Evolutionary conservation across 2,113 vertebrate genomes (phyloP), one percentile per base, ranked within the genome.

Genomic region (Theropithecus gelada): DNA sequence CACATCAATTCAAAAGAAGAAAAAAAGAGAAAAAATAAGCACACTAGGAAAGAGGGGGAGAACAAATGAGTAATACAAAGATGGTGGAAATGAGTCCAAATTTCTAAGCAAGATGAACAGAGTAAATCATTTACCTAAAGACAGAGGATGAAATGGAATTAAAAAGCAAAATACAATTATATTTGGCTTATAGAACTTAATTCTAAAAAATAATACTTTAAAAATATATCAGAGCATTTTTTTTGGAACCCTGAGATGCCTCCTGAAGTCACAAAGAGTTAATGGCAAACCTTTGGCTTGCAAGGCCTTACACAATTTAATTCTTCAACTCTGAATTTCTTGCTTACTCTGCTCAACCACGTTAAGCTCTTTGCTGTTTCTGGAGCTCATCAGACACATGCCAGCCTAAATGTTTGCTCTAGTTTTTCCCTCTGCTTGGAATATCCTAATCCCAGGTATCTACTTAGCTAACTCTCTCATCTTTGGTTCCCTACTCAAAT

Each of bases 61-160:
- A 17, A 38, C 9, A 70, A 66, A 57, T 17, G 40, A 52, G 88
- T 52, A 82, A 35, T 57, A 30, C 20, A 86, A 73, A 93, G 16
- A 52, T 35, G 17, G 17, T 52, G 90, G 14, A 83, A 95, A 64
- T 95, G 55, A 55, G 66, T 88, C 22, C 38, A 93, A 76, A 88
- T 88, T 85, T 81, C 57, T 11, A n/a, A 76, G 76, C 23, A 30
- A 22, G 13, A 61, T 61, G 48, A 91, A 48, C 72, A 22, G 35
- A 83, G 78, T 83, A 75, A 91, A 61, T 1, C 16, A 52, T 95
- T 94, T 61, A 83, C 11, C 23, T 79, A 66, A 93, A 90, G 48
- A 92, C 17, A 83, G 59, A 45, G 90, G 38, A 93, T 90, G 38
- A 83, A 22, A n/a, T 52, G 92, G 79, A 86, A 90, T 86, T 84